A percentile compares a stretch with the other conserved stretches of the same genome.
These are phyloP conservation scores for Mythimna ferrago DNA, from an alignment of 2,888 invertebrate species.

Conservation along the genomic window DNA sequence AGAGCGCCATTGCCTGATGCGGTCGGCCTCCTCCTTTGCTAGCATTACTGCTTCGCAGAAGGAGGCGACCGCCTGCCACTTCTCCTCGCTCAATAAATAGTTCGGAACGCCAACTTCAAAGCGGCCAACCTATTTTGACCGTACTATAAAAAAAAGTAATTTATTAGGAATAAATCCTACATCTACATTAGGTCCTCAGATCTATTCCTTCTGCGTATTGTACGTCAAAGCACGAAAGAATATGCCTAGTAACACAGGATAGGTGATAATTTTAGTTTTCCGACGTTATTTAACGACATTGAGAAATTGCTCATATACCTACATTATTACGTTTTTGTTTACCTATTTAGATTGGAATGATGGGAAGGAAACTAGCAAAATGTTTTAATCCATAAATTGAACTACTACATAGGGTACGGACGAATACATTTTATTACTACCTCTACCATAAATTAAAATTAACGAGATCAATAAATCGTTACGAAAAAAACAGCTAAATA, in stretches of 20 bases:
- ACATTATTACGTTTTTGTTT: constrained; percentile 6
- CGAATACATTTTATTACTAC: constrained; percentile 26
- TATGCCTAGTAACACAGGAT: constrained; percentile 13
- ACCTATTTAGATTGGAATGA: constrained; percentile 6
- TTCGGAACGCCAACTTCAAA: no score
- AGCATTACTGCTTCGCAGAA: no score
- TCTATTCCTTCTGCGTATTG: constrained; percentile 5
- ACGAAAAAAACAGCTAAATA: constrained; percentile 31
- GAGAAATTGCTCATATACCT: constrained; percentile 15
- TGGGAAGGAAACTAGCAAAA: constrained; percentile 13
- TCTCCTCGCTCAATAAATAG: no score
- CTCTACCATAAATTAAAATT: constrained; percentile 34
- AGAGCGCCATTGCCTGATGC: no score
- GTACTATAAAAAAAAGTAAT: no score
- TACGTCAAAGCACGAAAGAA: constrained; percentile 25
- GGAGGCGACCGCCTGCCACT: no score
- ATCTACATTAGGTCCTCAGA: background rate
- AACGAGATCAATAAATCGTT: constrained; percentile 46
- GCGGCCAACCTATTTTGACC: no score
- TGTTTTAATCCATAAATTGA: constrained; percentile 27
- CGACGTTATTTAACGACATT: constrained; percentile 20
- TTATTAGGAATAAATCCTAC: no score
- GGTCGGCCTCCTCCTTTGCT: no score
- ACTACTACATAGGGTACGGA: constrained; percentile 16
- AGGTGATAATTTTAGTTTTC: constrained; percentile 44